A percentile compares a stretch with the other conserved stretches of the same genome.
phyloP scores from a whole-genome alignment of 2,797 vertebrate species.

The Oceanodroma leucorhoa region DNA sequence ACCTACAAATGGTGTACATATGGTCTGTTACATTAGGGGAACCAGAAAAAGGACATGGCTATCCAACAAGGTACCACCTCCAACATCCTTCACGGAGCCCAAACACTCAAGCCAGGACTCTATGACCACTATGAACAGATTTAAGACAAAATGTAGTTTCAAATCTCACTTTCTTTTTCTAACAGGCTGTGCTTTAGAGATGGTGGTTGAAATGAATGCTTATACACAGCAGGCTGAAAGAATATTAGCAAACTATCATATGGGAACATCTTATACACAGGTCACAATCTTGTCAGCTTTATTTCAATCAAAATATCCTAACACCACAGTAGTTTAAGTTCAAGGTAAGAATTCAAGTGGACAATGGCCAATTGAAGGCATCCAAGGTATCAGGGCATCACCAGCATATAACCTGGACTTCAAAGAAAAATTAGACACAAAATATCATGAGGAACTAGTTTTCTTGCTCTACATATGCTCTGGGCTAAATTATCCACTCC shows the following conservation, averaged over 20 bases:
- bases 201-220: neutral
- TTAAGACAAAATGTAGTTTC: neutral
- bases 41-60: neutral
- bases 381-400: neutral
- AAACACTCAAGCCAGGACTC: neutral
- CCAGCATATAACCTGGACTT: neutral
- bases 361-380: neutral
- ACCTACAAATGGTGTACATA: neutral
- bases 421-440: neutral
- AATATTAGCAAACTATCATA: neutral
- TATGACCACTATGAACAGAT: neutral
- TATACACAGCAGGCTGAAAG: neutral
- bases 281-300: neutral
- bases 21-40: neutral
- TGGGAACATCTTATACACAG: fast-evolving
- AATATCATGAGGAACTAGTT: neutral
- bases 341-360: neutral
- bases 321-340: fast-evolving
- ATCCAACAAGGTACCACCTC: neutral
- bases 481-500: neutral
- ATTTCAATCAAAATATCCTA: neutral
- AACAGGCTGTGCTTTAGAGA: neutral
- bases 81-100: neutral
- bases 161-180: neutral
- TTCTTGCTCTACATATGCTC: fast-evolving